Percentiles rank a stretch among this genome's conserved stretches.
These are phyloP conservation scores for Ophioninae sp. DNA, from an alignment of 2,888 invertebrate species.

Conservation along the genomic window DNA sequence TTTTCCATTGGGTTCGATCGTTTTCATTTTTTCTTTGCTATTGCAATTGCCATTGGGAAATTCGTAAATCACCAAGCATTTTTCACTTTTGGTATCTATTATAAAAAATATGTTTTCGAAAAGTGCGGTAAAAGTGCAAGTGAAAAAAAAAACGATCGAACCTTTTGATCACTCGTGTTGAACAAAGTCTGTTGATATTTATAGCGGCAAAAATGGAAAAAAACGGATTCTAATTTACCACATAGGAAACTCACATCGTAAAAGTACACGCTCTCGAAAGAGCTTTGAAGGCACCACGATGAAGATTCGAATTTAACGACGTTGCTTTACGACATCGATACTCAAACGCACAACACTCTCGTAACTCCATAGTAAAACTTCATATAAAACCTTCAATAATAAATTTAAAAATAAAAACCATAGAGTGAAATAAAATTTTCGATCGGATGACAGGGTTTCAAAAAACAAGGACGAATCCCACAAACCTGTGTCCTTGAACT, in stretches of 20 bases:
- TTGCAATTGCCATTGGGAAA: background rate
- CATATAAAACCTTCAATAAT: background rate
- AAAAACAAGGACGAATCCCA: background rate
- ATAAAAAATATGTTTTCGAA: background rate
- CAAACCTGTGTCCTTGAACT: background rate
- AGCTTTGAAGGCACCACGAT: background rate
- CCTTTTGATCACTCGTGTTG: background rate
- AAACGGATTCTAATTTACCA: background rate
- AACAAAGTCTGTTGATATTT: background rate
- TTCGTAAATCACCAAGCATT: background rate
- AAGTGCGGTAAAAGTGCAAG: background rate
- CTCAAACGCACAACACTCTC: background rate
- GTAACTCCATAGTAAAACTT: background rate
- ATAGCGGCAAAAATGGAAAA: background rate
- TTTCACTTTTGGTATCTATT: background rate
- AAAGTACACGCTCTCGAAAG: background rate
- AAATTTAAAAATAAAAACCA: background rate
- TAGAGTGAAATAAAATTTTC: background rate
- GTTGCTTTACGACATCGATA: background rate
- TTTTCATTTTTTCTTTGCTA: background rate
- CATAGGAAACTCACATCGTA: background rate
- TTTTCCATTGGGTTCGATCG: background rate
- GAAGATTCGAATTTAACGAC: slow-evolving; percentile 1
- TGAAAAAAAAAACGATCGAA: background rate
- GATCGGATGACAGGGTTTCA: no score